A percentile compares a stretch with the other conserved stretches of the same genome.
These are phyloP conservation scores for Chaunax sp. DNA, from an alignment of 2,797 vertebrate species.

Conservation along the genomic window DNA sequence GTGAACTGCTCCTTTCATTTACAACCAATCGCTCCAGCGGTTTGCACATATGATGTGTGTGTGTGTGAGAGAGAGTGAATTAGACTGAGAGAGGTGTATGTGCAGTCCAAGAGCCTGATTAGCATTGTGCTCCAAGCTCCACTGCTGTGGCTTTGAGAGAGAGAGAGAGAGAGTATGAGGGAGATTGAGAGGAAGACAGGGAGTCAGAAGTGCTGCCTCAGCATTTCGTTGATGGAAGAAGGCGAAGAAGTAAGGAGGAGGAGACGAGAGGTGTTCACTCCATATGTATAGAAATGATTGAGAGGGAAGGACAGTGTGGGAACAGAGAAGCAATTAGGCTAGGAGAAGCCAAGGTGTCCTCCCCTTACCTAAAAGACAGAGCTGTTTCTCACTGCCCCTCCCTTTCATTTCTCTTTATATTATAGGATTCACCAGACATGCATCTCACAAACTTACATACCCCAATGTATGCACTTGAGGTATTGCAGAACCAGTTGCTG, in stretches of 20 bases:
- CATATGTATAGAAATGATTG: slow-evolving; percentile 51
- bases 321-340: slow-evolving; percentile 32
- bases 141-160: slow-evolving; percentile 75
- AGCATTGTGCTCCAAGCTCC: slow-evolving; percentile 82
- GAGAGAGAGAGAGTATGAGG: slow-evolving; percentile 35
- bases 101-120: slow-evolving; percentile 67
- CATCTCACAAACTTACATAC: too few relatives aligned
- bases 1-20: too few relatives aligned
- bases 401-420: too few relatives aligned
- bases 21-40: too few relatives aligned
- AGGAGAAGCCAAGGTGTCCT: slow-evolving; percentile 1
- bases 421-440: too few relatives aligned
- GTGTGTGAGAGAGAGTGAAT: too few relatives aligned
- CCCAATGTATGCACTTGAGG: too few relatives aligned
- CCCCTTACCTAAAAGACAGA: neutral
- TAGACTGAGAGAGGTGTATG: slow-evolving; percentile 3
- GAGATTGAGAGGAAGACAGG: slow-evolving; percentile 48
- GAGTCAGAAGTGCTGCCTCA: slow-evolving; percentile 66
- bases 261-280: slow-evolving; percentile 44
- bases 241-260: slow-evolving; percentile 44
- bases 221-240: slow-evolving; percentile 58
- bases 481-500: too few relatives aligned
- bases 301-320: slow-evolving; percentile 19
- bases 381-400: too few relatives aligned
- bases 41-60: neutral